Base-by-base conservation (phyloP, 2,888 invertebrate genomes). In the Polydrusus cervinus region DNA sequence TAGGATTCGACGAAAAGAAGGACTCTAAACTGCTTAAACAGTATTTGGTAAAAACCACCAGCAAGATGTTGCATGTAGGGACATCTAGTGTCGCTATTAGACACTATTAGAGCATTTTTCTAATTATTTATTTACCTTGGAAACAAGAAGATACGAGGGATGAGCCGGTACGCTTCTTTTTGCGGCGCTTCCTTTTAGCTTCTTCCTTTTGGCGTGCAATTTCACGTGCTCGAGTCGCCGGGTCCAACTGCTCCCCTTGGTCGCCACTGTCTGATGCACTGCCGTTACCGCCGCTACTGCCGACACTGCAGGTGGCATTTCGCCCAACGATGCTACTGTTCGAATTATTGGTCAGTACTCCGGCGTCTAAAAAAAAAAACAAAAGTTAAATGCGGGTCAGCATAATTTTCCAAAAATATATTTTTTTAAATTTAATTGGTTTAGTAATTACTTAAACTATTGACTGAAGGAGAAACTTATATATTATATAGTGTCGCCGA, bases 71-170 rank as follows among this genome's bases (percentile, higher is more conserved):
- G n/a, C n/a, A n/a, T n/a, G n/a, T n/a, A n/a, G n/a, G n/a, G n/a
- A n/a, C n/a, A n/a, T n/a, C n/a, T n/a, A n/a, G n/a, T n/a, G n/a
- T n/a, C n/a, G n/a, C n/a, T n/a, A n/a, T n/a, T n/a, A n/a, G n/a
- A n/a, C n/a, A n/a, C n/a, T n/a, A n/a, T n/a, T n/a, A n/a, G n/a
- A n/a, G n/a, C n/a, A n/a, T n/a, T n/a, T n/a, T n/a, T n/a, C n/a
- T n/a, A n/a, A n/a, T n/a, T n/a, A n/a, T 10, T n/a, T 55, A 55
- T n/a, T 34, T 86, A 94, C 95, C 95, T 92, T 95, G 95, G 90
- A 96, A 97, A 88, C 95, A 95, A 83, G 95, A 95, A 80, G 95
- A 95, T 85, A 95, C 95, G 83, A 96, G 90, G 79, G 95, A 95
- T 86, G 94, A 94, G 86, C 95, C 95, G 80, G 95, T 95, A 85